Base-by-base conservation (phyloP, 2,797 vertebrate species). In the Phoeniculus purpureus region DNA sequence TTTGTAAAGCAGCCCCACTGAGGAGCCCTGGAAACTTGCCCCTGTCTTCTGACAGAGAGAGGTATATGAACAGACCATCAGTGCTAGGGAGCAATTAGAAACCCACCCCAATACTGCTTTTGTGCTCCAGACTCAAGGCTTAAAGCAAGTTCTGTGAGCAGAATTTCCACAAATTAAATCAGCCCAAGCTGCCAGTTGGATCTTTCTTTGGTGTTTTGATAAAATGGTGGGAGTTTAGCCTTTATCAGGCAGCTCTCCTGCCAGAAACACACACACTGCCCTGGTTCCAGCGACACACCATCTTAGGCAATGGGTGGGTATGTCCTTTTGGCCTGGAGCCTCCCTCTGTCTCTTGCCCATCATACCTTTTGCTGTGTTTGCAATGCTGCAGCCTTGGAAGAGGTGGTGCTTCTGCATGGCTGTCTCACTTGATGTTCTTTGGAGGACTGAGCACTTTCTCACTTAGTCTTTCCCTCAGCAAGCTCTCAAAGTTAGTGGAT, bases 1-100 rank as follows among this genome's bases (percentile, higher is more conserved):
- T 92, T 86, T 91, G 64, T 86, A 66, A 70, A 91, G 50, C 32
- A 93, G 26, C 48, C 52, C 37, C 52, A 19, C 71, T 73, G 50
- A 85, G 22, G n/a, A 87, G 56, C 76, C 62, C n/a, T 87, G 67
- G 67, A 83, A 61, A 51, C 34, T 54, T 66, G 6, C 20, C 18
- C 70, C 40, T 73, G 50, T 74, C 62, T 73, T 87, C 20, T 81
- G 31, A 20, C 10, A 3, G 6, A 10, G 9, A 3, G 6, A 10
- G 9, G 4, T 64, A 2, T 77, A 11, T 68, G 72, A 94, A 45
- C 50, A 26, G 20, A 61, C 32, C 67, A 54, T 67, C 34, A 29
- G 13, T 87, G 22, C 77, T 81, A 48, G 22, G 37, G 34, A 65
- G 1, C 17, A 70, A 31, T 85, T 73, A 79, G 79, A 55, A 81